Base-by-base conservation (phyloP, 2,113 vertebrate genomes). In the Thalassoma bifasciatum region DNA sequence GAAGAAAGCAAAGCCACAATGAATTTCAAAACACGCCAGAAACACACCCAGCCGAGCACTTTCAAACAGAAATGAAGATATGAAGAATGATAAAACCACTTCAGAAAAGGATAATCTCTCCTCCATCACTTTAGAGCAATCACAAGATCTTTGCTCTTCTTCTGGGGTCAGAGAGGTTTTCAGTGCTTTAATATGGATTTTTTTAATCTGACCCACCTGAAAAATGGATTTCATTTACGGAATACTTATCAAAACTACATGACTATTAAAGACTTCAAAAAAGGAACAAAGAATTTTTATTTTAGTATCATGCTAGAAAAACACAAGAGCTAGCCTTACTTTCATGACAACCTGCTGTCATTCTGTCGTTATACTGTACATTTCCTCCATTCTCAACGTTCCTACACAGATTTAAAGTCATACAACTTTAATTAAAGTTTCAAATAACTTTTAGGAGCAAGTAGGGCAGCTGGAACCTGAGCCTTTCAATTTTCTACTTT, bases 391-490 rank as follows among this genome's bases (percentile, higher is more conserved):
- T 10, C n/a, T 30, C 5, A 52, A 13, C 13, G 36, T 46, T 59
- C 0, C 22, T 16, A 37, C 19, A 37, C 12, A 6, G 16, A 16
- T 30, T 56, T 67, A 1, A 42, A 58, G 26, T 64, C 10, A 70
- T 70, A 64, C 10, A 53, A 72, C 62, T 60, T 54, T 40, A 61
- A 72, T 54, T 47, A 23, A 72, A 19, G 62, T 60, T 60, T 72
- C 38, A 54, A 62, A 54, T 61, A 62, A 21, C 64, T 26, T 47
- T 42, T 10, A 8, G 34, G 22, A 14, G 51, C 24, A 21, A 50
- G 23, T 34, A 50, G 19, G 44, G 17, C 17, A 53, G 68, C 47
- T 66, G 22, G 53, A 47, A 66, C 59, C 21, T 13, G 72, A 77
- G 51, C 42, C 2, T 10, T 1, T 46, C 19, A 1, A 34, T 61